Base-by-base conservation (phyloP, 2,797 vertebrate genomes). In the Muraenolepis orangiensis region DNA sequence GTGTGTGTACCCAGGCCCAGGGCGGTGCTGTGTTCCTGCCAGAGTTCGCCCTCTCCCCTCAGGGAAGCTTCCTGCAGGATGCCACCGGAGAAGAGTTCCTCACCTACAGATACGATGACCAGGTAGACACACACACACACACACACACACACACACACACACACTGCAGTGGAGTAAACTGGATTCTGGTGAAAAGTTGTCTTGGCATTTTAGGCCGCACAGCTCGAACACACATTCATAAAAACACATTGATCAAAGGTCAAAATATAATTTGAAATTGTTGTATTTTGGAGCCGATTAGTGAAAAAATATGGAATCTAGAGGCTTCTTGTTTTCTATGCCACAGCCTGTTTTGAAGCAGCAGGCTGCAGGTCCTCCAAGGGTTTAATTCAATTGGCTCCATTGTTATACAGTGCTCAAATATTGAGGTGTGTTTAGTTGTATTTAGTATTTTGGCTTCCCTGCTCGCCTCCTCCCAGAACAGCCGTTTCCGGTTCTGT, bases 61-160 rank as follows among this genome's bases (percentile, higher is more conserved):
- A 97, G 89, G 96, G 96, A 78, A 97, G 95, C 84, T 97, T 97
- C 81, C 93, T 96, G 67, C 96, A 98, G 86, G 96, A 97, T 0
- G 93, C 95, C 0, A 95, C 96, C 0, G 96, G 95, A 71, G 96
- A 98, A 18, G 95, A 96, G 84, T 94, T 95, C 81, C 94, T 97
- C 66, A 96, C 95, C 0, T 97, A 96, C 77, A 95, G 93, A 77
- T 95, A 94, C 0, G 96, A 97, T 1, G 96, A 98, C 83, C 96
- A 97, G 95, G 96, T 97, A 28, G 34, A 30, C 70, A 69, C 46
- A 32, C 23, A 70, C 46, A 31, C 32, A 67, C 40, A 29, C 66
- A 34, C 31, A 29, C 67, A 10, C 67, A 8, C 67, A 4, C 66
- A 68, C 66, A 18, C 66, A 68, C 66, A 2, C 26, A 29, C 29